phyloP scores from a whole-genome alignment of 2,113 vertebrate species.

The Daubentonia madagascariensis region DNA sequence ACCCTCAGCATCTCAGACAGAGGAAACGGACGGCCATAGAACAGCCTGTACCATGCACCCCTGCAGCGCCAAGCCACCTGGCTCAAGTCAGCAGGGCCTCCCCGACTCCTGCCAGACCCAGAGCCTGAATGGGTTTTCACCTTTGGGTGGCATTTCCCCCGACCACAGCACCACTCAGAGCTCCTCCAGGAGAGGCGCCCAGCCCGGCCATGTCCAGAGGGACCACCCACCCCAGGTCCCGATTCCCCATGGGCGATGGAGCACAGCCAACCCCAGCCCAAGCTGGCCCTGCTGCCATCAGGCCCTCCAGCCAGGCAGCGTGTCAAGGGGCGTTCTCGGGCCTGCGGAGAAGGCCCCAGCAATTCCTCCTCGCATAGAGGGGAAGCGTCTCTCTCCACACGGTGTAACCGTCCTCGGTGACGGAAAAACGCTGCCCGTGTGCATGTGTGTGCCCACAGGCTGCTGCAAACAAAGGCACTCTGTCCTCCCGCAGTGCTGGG shows the following conservation, averaged over 20 bases:
- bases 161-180: rapidly evolving
- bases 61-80: not conserved
- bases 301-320: not conserved
- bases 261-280: not conserved
- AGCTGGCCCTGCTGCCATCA: not conserved
- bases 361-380: rapidly evolving
- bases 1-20: not conserved
- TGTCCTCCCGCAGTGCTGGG: not conserved
- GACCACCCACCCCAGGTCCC: not conserved
- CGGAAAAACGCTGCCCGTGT: rapidly evolving
- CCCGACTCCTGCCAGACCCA: not conserved
- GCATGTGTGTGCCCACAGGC: rapidly evolving
- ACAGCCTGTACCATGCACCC: rapidly evolving
- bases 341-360: not conserved
- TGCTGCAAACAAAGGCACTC: constrained; percentile 27
- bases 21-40: not conserved
- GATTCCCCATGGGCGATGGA: too few species aligned
- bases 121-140: not conserved
- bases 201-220: rapidly evolving
- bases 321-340: rapidly evolving
- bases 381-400: rapidly evolving
- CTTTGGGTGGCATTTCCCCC: too few species aligned
- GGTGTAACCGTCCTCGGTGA: rapidly evolving
- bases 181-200: not conserved
- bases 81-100: not conserved